Base-by-base conservation (phyloP, 2,797 vertebrate species). In the Champsocephalus esox region DNA sequence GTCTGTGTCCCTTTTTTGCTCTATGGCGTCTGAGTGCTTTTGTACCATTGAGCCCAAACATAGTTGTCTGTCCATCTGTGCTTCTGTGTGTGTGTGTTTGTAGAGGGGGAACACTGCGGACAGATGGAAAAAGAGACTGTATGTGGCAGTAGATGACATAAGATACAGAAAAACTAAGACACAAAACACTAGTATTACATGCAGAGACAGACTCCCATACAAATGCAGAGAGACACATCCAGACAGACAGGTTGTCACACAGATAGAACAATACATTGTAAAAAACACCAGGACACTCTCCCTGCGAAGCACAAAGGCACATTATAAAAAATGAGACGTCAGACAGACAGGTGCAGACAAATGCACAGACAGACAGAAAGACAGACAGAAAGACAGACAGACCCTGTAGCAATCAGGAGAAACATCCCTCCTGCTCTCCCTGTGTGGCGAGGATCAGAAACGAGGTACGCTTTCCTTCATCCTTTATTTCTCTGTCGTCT, bases 371-470 rank as follows among this genome's bases (percentile, higher is more conserved):
- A 82, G 34, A 38, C 69, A 62, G 63, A 58, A 69, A 66, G 67
- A 59, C 52, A 57, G 70, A 70, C 60, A 61, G 65, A 80, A 77
- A 85, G 87, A 84, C 81, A 85, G 82, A 78, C 84, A 77, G 82
- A 86, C 80, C 80, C 79, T 77, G 79, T 81, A 87, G 85, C 81
- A 71, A 75, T 87, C 85, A 82, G 61, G 82, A 80, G 46, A 63
- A 77, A 51, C 83, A 79, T 82, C 82, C 80, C 79, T 86, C 61
- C 82, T 81, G 77, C 74, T 83, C 77, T 80, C 54, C 71, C 64
- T 65, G 71, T 54, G 73, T 74, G 69, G 54, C n/a, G 66, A 61
- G 77, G 75, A 85, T 82, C 79, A 77, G 45, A 87, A 68, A 73
- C 61, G 28, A 92, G 84, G 89, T 91, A 89, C 9, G 80, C 52